Conservation (phyloP, 2,797 vertebrate genomes). For the Mergus octosetaceus region DNA sequence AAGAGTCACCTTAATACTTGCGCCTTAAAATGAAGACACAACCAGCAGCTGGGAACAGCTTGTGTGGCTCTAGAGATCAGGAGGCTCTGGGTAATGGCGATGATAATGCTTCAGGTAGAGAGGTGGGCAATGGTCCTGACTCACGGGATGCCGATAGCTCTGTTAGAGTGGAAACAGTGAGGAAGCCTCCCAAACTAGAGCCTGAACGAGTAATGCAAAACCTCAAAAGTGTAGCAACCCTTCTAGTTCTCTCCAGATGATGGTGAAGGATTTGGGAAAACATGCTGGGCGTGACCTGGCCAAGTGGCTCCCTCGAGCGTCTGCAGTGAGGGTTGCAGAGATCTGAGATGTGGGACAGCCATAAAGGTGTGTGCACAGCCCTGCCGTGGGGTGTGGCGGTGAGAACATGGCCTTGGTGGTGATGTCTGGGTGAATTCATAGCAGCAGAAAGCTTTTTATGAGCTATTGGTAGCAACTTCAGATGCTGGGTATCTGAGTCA, state of each 20-base stretch:
- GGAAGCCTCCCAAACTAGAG: not conserved
- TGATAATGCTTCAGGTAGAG: not conserved
- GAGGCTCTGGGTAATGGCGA: not conserved
- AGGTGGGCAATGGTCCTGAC: not conserved
- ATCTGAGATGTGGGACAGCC: not conserved
- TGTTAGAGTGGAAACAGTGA: not conserved
- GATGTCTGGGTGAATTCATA: not conserved
- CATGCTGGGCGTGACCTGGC: not conserved
- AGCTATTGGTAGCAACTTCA: not conserved
- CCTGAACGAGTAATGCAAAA: not conserved
- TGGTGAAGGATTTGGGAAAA: not conserved
- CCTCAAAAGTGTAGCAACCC: not conserved
- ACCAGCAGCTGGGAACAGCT: not conserved
- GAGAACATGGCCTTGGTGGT: not conserved
- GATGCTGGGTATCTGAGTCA: not conserved
- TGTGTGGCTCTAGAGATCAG: not conserved
- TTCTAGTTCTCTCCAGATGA: not conserved
- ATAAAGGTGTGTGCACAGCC: not conserved
- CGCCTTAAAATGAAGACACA: not conserved
- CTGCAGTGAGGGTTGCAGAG: not conserved
- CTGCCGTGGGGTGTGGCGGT: not conserved
- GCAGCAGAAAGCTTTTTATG: not conserved
- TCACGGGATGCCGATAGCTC: rapidly evolving
- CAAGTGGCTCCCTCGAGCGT: not conserved
- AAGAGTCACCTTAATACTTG: not conserved